Evolutionary conservation across 2,797 vertebrate genomes (phyloP).

Genomic region (Synaphobranchus kaupii): DNA sequence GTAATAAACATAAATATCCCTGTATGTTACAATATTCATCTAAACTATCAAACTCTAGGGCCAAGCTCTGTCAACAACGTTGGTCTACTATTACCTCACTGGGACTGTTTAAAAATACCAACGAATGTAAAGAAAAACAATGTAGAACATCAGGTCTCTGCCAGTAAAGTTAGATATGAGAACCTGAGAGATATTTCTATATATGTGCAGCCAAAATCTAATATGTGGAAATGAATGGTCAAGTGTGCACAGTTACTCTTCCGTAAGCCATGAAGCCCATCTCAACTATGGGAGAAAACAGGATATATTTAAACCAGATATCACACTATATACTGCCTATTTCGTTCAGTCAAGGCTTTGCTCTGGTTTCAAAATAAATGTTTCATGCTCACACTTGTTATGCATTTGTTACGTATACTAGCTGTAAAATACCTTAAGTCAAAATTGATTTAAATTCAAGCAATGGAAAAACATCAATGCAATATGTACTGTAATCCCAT

Average conservation of each 20-base stretch:
- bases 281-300: constrained; percentile 6
- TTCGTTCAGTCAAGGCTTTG: neutral
- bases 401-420: neutral
- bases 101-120: neutral
- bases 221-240: neutral
- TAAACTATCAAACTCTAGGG: neutral
- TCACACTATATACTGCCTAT: neutral
- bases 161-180: neutral
- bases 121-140: neutral
- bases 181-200: neutral
- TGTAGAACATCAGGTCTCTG: neutral
- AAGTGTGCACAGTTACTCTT: neutral
- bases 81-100: neutral
- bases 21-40: neutral
- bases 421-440: neutral
- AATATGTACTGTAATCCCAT: neutral
- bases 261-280: neutral
- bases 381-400: neutral
- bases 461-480: neutral
- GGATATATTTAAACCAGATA: constrained; percentile 14
- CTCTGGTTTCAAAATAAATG: constrained; percentile 12
- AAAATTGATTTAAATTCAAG: neutral
- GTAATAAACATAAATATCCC: neutral
- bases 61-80: neutral
- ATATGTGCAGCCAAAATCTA: neutral